Evolutionary conservation across 2,888 invertebrate species (phyloP).

Genomic region (Trypoxylon attenuatum): DNA sequence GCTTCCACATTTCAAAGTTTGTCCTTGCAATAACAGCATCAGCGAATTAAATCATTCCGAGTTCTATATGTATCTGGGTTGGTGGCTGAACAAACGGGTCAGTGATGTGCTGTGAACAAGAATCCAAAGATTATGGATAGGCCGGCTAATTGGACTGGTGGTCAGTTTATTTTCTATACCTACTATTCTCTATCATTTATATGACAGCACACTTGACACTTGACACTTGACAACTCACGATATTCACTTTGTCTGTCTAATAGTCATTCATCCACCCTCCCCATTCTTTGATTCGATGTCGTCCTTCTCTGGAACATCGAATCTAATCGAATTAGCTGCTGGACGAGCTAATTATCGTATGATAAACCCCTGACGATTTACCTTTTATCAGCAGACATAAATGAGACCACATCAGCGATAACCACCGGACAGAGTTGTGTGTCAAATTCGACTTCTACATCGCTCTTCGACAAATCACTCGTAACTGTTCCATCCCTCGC

Average conservation of each 20-base stretch:
- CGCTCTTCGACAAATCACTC: slow-evolving; percentile 59
- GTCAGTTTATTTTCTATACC: slow-evolving; percentile 56
- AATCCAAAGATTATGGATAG: slow-evolving; percentile 70
- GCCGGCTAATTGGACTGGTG: slow-evolving; percentile 65
- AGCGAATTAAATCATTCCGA: slow-evolving; percentile 24
- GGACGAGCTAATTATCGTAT: not conserved
- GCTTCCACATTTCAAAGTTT: slow-evolving; percentile 59
- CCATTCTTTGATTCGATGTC: not conserved
- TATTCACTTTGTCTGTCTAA: too few species aligned
- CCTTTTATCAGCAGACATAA: slow-evolving; percentile 52
- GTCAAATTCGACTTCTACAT: slow-evolving; percentile 55
- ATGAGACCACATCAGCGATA: slow-evolving; percentile 51
- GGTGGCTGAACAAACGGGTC: slow-evolving; percentile 37
- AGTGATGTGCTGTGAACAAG: slow-evolving; percentile 68
- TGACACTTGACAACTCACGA: too few species aligned
- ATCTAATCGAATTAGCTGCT: not conserved
- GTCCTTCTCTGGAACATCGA: not conserved
- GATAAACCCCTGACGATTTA: not conserved
- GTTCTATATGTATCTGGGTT: not conserved
- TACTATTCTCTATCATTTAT: too few species aligned
- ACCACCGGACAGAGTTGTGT: slow-evolving; percentile 61
- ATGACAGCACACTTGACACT: too few species aligned
- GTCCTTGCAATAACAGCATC: slow-evolving; percentile 42
- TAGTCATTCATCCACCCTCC: too few species aligned
- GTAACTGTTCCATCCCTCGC: slow-evolving; percentile 66